These are phyloP conservation scores for Paramuricea clavata DNA, from an alignment of 92 coral and sea anemone species.

Conservation along the genomic window DNA sequence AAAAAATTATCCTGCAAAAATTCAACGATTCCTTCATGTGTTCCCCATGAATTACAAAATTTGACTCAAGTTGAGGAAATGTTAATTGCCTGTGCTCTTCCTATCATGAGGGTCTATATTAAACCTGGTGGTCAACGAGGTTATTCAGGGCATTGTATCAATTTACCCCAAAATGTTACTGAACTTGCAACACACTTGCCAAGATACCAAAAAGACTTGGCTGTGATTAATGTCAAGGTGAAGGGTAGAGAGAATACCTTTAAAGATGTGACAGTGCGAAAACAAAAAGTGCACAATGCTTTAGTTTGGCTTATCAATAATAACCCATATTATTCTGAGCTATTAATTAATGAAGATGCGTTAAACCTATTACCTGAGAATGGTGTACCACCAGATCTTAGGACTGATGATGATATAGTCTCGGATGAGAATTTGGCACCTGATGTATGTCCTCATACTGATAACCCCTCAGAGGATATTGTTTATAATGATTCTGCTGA, in stretches of 20 bases:
- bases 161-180: slow-evolving; percentile 62
- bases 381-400: slow-evolving; percentile 64
- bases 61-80: slow-evolving; percentile 63
- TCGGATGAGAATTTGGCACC: slow-evolving; percentile 38
- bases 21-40: slow-evolving; percentile 50
- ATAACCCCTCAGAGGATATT: slow-evolving; percentile 61
- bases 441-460: slow-evolving; percentile 60
- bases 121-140: slow-evolving; percentile 69
- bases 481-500: slow-evolving; percentile 73
- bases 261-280: slow-evolving; percentile 66
- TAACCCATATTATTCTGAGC: slow-evolving; percentile 55
- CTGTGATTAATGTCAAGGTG: slow-evolving; percentile 59
- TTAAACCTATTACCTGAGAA: slow-evolving; percentile 63
- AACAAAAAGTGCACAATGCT: slow-evolving; percentile 65
- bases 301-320: slow-evolving; percentile 45
- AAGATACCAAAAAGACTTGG: slow-evolving; percentile 64
- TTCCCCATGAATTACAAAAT: slow-evolving; percentile 50
- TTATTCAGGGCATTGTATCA: slow-evolving; percentile 67
- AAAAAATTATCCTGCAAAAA: background rate
- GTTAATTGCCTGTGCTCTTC: slow-evolving; percentile 58
- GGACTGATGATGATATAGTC: slow-evolving; percentile 51
- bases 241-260: slow-evolving; percentile 67
- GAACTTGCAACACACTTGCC: slow-evolving; percentile 65
- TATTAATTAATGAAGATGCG: slow-evolving; percentile 46
- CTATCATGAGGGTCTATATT: slow-evolving; percentile 63